Evolutionary conservation across 1,140 invertebrate species (phyloP), one percentile per base, ranked within the genome.

Genomic region (Delia radicum): DNA sequence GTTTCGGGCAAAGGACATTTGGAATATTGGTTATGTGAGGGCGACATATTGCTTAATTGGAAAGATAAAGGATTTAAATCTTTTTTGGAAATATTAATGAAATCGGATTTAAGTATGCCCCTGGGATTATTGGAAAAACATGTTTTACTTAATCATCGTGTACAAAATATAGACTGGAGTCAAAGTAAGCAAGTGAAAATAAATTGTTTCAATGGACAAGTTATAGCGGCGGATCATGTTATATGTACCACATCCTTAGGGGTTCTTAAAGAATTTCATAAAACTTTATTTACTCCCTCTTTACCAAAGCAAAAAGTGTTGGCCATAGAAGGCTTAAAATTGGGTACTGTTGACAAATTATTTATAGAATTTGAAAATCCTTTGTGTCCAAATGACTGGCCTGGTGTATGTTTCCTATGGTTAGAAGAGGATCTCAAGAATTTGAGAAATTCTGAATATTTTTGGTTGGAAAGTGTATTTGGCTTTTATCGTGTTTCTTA

Each of bases 321-420:
- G 33, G 87, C 90, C 0, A 92, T 93, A 24, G 86, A 91, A 81
- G 89, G 88, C n/a, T 82, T 95, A 1, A 90, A 90, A 13, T 89
- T 93, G 77, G 93, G 93, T 42, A 90, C 90, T 2, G 89, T 94
- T 0, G 90, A 94, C 80, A 95, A 95, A 86, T 90, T 96, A 71
- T 94, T 93, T 78, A 79, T 94, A 21, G 89, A 92, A 81, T 94
- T 92, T 78, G 80, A 88, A 1, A 81, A 87, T 55, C 87, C 87
- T 27, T 94, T 93, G 88, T 92, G 92, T 90, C 88, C 89, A 2
- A 80, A 88, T 46, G 82, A 87, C 37, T 84, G 78, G 71, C 80
- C 80, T 55, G 87, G 84, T 55, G 89, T 88, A 76, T 82, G 81
- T 74, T 87, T 90, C 27, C 79, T 91, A 3, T 92, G 91, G 90